These are phyloP conservation scores for Apodemia duryi DNA, from an alignment of 2,888 invertebrate genomes.

Conservation along the genomic window DNA sequence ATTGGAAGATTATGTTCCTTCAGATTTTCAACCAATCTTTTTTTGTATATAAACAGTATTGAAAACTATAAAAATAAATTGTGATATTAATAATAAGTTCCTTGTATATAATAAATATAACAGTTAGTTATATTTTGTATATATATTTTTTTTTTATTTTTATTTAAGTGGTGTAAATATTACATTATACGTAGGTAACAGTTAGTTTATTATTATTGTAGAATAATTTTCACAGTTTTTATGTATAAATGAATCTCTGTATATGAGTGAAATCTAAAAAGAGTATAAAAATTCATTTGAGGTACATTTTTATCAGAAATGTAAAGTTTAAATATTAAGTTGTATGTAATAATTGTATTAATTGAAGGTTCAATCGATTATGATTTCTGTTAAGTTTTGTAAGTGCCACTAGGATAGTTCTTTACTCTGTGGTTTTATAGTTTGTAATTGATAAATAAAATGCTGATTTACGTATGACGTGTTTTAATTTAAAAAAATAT, in stretches of 20 bases:
- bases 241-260: slow-evolving; percentile 25
- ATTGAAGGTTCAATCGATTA: neutral
- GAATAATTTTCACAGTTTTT: neutral
- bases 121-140: slow-evolving; percentile 20
- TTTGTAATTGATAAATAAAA: slow-evolving; percentile 11
- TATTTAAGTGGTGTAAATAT: slow-evolving; percentile 18
- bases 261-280: neutral
- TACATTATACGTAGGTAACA: slow-evolving; percentile 11
- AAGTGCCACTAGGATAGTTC: slow-evolving; percentile 1
- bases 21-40: neutral
- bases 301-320: neutral
- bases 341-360: slow-evolving; percentile 2
- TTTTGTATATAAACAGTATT: neutral
- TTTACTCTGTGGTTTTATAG: slow-evolving; percentile 3
- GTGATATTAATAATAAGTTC: slow-evolving; percentile 62
- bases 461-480: neutral
- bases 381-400: neutral
- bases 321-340: neutral
- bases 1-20: neutral
- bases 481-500: neutral
- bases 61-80: slow-evolving; percentile 38
- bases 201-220: slow-evolving; percentile 9
- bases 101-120: slow-evolving; percentile 29
- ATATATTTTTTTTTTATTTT: neutral
- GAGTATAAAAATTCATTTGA: no score